Base-by-base conservation (phyloP, 2,888 invertebrate species). In the Girardia tigrina region DNA sequence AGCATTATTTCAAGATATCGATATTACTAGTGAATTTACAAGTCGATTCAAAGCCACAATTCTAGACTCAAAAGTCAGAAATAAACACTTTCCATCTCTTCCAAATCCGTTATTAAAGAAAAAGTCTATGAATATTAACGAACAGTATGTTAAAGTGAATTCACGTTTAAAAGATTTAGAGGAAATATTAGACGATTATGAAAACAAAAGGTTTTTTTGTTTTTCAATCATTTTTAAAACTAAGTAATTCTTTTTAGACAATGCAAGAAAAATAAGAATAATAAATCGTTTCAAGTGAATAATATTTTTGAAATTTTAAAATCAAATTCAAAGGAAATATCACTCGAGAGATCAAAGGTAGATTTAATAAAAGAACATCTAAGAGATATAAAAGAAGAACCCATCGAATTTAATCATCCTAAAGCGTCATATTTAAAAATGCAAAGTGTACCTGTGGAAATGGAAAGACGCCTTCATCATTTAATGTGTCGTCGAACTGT, bases 91-190 rank as follows among this genome's bases (percentile, higher is more conserved):
- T 56, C n/a, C 6, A n/a, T 16, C 56, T 56, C 2, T 23, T 56
- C 4, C 56, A 20, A 56, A 56, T 56, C 56, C 56, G n/a, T 56
- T 56, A 56, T 56, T 56, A 56, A 56, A 56, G n/a, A 56, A 56
- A 16, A 56, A 6, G 4, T 56, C 56, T 2, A 20, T 56, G n/a
- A 56, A 56, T 56, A 6, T 56, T 4, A 23, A 56, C 4, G 56
- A 56, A 56, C 23, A 20, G 23, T 4, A 6, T 4, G 23, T 20
- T 4, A 56, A 56, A 56, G 56, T 56, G 2, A 2, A n/a, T n/a
- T 8, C 4, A 6, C 56, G 23, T 56, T 56, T 56, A n/a, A 56
- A 56, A 56, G 56, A 56, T 56, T n/a, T 56, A 12, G 56, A 56
- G 23, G 56, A 56, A 20, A 23, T 23, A 6, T 16, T 56, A 4